Percentiles rank a stretch among this genome's conserved stretches.
Conservation (phyloP, 2,797 vertebrate species). For the Artibeus lituratus region DNA sequence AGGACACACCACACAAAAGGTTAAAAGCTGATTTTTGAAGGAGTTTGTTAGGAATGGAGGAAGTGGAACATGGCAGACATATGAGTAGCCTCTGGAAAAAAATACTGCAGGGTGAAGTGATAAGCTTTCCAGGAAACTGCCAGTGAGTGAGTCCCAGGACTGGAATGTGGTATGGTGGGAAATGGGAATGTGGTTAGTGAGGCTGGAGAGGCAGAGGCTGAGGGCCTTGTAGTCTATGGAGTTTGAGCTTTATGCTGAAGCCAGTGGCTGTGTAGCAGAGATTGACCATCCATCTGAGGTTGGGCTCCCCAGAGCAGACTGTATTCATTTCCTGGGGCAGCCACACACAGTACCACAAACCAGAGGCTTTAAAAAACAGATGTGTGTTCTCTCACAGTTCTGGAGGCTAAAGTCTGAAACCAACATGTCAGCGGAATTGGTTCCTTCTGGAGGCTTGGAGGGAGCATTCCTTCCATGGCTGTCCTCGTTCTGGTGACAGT, state of each 20-base stretch:
- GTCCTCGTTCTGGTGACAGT: not conserved
- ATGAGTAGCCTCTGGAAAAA: not conserved
- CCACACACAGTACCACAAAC: not conserved
- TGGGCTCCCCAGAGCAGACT: not conserved
- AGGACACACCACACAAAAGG: not conserved
- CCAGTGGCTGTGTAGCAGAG: not conserved
- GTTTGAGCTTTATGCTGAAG: not conserved
- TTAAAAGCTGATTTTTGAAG: not conserved
- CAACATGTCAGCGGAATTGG: not conserved
- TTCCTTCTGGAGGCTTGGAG: not conserved
- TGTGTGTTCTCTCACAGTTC: not conserved
- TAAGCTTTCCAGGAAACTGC: not conserved
- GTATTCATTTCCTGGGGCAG: not conserved
- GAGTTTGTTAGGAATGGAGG: not conserved
- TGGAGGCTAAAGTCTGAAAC: not conserved
- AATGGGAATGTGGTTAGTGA: too few relatives aligned
- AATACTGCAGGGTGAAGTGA: not conserved
- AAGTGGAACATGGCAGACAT: not conserved
- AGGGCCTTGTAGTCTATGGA: not conserved
- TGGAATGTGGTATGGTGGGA: not conserved
- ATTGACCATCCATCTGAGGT: not conserved
- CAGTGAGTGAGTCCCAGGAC: not conserved
- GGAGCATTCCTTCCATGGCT: not conserved
- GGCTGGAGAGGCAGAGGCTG: not conserved
- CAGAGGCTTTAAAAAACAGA: not conserved